A percentile compares a stretch with the other conserved stretches of the same genome.
phyloP scores from a whole-genome alignment of 2,113 vertebrate species.

The Toxotes jaculatrix region DNA sequence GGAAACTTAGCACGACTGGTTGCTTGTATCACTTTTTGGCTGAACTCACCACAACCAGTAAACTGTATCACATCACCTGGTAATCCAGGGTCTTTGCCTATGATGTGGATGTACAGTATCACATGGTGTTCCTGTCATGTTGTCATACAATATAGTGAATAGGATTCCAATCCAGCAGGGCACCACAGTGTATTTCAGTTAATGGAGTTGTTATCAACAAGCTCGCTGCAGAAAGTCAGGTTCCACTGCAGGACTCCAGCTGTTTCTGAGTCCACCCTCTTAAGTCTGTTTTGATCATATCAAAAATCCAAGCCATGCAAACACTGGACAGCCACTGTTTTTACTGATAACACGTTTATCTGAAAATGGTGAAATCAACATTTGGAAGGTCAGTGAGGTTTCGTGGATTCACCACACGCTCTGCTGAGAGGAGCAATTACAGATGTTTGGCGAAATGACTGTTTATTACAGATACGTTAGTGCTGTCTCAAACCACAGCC shows the following conservation, averaged over 20 bases:
- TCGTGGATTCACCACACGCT: not conserved
- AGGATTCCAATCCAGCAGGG: too few species aligned
- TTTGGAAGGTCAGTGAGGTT: not conserved
- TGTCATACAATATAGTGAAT: too few species aligned
- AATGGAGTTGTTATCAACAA: not conserved
- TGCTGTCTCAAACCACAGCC: not conserved
- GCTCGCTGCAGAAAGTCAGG: not conserved
- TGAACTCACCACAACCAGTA: too few species aligned
- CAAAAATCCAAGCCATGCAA: not conserved
- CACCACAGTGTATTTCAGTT: too few species aligned
- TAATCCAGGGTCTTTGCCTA: too few species aligned
- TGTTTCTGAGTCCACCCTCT: not conserved
- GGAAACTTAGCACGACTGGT: too few species aligned
- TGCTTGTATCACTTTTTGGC: too few species aligned
- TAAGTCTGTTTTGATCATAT: not conserved
- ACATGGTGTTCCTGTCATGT: too few species aligned
- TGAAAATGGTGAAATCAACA: not conserved
- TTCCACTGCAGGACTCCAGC: not conserved
- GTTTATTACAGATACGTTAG: not conserved
- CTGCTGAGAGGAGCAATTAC: not conserved
- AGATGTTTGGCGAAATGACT: not conserved
- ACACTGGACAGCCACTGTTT: not conserved
- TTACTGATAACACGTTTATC: not conserved
- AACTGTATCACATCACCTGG: too few species aligned
- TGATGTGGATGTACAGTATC: too few species aligned